Base-by-base conservation (phyloP, 2,888 invertebrate species). In the Lasioglossum morio region DNA sequence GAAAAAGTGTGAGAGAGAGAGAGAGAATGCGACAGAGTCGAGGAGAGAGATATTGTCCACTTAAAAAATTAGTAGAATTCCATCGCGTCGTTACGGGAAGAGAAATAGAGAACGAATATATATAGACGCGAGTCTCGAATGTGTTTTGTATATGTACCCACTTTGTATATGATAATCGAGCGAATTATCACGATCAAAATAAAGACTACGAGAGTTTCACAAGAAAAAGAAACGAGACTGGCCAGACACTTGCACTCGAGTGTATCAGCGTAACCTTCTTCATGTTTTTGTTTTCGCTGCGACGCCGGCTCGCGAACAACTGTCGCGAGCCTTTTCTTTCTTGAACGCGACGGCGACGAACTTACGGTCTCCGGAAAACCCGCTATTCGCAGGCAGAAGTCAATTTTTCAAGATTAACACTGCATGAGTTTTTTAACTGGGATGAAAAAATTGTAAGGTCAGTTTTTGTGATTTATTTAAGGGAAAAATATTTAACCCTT, bases 91-190 rank as follows among this genome's bases (percentile, higher is more conserved):
- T 30, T 60, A 63, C 40, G 53, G 27, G 48, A 34, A 60, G 46
- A 74, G 66, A 82, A 72, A 72, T 37, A 40, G 66, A 53, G 46
- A 78, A 75, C 34, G 30, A 43, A 69, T 60, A 37, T 48, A 73
- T n/a, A 53, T 53, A n/a, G 72, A 80, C 73, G 85, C 79, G 84
- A 86, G 86, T 76, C 84, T 86, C 87, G 69, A 40, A 79, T 85
- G 85, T 87, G 91, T 91, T 91, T 91, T 91, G 83, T 91, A 91
- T 87, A 86, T 90, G 91, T 89, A 91, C 84, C 88, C 91, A 82
- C 86, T 91, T 91, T 91, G 85, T 91, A 90, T 87, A 87, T 86
- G 87, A 90, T 86, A 82, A 91, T 74, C 81, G 82, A 89, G 86
- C 48, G 84, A 89, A 84, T 85, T 86, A 85, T 88, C 83, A 84